These are phyloP conservation scores for Phataginus tricuspis DNA, from an alignment of 2,797 vertebrate species.

Conservation along the genomic window DNA sequence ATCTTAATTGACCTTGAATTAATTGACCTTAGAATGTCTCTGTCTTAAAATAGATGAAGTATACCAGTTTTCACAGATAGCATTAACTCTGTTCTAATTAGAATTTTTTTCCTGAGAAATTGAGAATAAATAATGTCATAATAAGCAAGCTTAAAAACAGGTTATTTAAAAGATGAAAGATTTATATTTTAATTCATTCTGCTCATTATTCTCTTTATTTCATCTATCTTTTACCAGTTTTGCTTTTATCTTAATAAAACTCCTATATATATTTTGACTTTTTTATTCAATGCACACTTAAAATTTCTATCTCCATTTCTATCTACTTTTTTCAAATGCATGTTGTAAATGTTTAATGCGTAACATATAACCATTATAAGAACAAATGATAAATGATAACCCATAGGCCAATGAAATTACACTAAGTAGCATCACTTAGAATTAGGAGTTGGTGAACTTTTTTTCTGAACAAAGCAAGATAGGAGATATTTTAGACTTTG, in stretches of 20 bases:
- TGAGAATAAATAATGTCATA: not conserved
- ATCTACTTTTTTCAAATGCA: not conserved
- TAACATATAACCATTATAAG: not conserved
- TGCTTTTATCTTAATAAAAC: not conserved
- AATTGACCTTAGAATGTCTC: not conserved
- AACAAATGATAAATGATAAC: not conserved
- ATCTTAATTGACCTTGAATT: slow-evolving; percentile 55
- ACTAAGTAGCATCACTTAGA: not conserved
- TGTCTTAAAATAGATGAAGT: not conserved
- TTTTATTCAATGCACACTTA: not conserved
- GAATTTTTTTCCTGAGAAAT: not conserved
- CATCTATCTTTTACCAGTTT: not conserved
- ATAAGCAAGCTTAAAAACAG: not conserved
- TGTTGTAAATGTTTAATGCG: not conserved
- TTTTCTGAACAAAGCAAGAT: not conserved
- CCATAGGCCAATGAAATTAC: not conserved
- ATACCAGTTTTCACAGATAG: not conserved
- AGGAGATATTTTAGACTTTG: not conserved
- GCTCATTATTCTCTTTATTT: not conserved
- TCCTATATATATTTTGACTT: not conserved
- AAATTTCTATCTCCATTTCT: not conserved
- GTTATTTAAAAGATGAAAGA: not conserved
- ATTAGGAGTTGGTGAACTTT: not conserved
- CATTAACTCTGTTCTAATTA: not conserved
- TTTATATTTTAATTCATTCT: slow-evolving; percentile 16